Base-by-base conservation (phyloP, 92 coral and sea anemone genomes). In the Hydrozoanthus gracilis region DNA sequence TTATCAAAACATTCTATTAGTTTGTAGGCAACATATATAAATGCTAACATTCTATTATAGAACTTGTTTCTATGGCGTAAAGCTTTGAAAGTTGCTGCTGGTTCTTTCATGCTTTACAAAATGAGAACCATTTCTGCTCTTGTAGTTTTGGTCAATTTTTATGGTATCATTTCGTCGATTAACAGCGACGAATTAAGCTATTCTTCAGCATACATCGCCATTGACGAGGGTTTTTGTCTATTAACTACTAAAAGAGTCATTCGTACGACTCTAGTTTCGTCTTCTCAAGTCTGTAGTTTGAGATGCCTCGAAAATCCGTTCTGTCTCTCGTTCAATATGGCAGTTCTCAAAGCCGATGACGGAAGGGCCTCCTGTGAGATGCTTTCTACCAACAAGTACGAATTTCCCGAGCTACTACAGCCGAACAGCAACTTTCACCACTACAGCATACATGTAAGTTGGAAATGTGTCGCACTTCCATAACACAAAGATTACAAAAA, bases 371-470 rank as follows among this genome's bases (percentile, higher is more conserved):
- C 35, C 44, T 67, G 72, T 14, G 72, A 67, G 72, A 67, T 67
- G 46, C 10, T 67, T 8, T 14, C 72, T 16, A 67, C 72, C 4
- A 67, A 10, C 72, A 67, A 67, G 46, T 20, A 20, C 5, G 72
- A 67, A 6, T 8, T 18, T 67, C 15, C 46, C 3, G 4, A 17
- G 15, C 45, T 5, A 67, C 72, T 67, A 8, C 79, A 78, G 52
- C 68, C 78, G 82, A 78, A 45, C 90, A 50, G 58, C 48, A 56
- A 20, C 79, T 46, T 78, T 84, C 48, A 84, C 82, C 18, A 78
- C 71, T 66, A 78, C 75, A 51, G 86, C 72, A 35, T 76, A 74
- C 17, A 51, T 49, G 90, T 87, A 48, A 44, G 88, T 84, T 54
- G 7, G 15, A 5, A 11, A 20, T 66, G 4, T 17, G 16, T 60